phyloP scores from a whole-genome alignment of 2,797 vertebrate species.

The Otolemur crassicaudatus region DNA sequence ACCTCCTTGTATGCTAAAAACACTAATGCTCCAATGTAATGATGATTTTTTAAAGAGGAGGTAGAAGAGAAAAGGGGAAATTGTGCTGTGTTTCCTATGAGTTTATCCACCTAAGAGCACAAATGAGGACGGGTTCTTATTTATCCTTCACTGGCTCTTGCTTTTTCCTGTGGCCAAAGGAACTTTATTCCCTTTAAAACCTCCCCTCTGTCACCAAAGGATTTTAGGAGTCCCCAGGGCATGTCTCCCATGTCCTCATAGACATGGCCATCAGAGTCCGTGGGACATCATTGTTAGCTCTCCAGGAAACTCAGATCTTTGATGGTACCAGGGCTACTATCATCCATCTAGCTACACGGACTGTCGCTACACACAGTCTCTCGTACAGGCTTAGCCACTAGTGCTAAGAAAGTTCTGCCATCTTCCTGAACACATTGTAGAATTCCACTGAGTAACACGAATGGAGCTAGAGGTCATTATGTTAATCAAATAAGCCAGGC shows the following conservation, averaged over 20 bases:
- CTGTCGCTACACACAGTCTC: no score
- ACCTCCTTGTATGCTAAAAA: not conserved
- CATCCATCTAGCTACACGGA: not conserved
- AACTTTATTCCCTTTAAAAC: not conserved
- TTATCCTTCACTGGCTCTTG: not conserved
- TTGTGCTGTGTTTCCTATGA: not conserved
- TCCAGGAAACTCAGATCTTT: not conserved
- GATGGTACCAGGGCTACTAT: not conserved
- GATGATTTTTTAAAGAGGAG: not conserved
- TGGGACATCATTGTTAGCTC: not conserved
- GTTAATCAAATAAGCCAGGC: not conserved
- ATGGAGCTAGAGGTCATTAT: not conserved
- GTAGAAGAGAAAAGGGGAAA: not conserved
- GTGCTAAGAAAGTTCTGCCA: not conserved
- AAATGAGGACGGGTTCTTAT: not conserved
- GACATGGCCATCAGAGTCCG: not conserved
- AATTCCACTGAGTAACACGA: not conserved
- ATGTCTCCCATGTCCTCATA: not conserved
- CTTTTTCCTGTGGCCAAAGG: not conserved
- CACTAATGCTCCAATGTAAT: not conserved
- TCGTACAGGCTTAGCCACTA: not conserved
- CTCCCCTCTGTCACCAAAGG: not conserved
- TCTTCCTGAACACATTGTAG: not conserved
- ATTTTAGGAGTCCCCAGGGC: not conserved
- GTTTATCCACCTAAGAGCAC: not conserved